These are phyloP conservation scores for Sula dactylatra DNA, from an alignment of 2,113 vertebrate species.

Conservation along the genomic window DNA sequence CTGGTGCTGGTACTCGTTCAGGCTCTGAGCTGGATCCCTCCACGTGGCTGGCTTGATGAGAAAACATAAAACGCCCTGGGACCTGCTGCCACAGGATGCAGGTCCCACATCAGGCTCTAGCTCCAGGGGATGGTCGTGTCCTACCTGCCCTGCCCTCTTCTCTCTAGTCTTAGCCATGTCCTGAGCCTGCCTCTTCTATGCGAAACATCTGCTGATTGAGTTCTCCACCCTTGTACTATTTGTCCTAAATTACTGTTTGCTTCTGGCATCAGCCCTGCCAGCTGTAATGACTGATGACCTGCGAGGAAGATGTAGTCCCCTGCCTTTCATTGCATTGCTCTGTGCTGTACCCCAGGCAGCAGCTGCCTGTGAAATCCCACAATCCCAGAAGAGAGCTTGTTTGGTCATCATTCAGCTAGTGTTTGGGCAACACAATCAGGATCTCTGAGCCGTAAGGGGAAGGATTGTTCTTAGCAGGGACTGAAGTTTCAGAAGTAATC, in stretches of 20 bases:
- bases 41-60: rapidly evolving
- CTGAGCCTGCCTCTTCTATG: background rate
- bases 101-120: rapidly evolving
- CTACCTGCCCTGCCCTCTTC: background rate
- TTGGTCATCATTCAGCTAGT: background rate
- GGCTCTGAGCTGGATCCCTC: background rate
- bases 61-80: background rate
- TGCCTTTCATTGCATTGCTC: background rate
- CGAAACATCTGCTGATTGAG: background rate
- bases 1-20: background rate
- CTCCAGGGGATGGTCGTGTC: background rate
- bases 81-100: background rate
- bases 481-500: background rate
- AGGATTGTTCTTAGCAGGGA: background rate
- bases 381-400: background rate
- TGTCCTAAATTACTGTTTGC: background rate
- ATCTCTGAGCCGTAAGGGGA: background rate
- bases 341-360: background rate
- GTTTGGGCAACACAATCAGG: background rate
- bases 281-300: background rate
- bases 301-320: background rate
- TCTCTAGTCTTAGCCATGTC: background rate
- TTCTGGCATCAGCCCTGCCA: background rate
- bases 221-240: background rate
- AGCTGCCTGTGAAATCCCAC: background rate